Evolutionary conservation across 2,113 vertebrate genomes (phyloP), one percentile per base, ranked within the genome.

Genomic region (Chloebia gouldiae): DNA sequence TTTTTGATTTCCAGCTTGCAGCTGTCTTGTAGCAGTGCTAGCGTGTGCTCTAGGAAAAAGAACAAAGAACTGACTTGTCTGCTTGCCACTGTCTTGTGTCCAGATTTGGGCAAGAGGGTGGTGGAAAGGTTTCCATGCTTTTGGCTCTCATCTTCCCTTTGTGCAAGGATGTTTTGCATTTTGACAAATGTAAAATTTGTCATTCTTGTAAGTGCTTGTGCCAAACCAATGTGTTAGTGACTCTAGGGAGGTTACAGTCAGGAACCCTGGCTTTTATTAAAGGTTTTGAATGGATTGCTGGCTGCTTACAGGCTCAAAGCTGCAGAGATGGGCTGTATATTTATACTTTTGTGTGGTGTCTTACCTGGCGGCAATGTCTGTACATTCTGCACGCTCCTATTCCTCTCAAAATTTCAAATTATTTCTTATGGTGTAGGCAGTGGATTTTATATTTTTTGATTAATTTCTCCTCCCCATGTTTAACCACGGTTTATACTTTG

Each of bases 131-230:
- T 95, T 91, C 63, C 71, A 83, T 47, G 2, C 40, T 61, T 73
- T 77, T 81, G 86, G 64, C 63, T 90, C 40, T 83, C 1, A 2
- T 88, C 35, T 79, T 15, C n/a, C 15, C 79, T 79, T 86, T 91
- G 80, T 92, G 30, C 64, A 75, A 51, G 22, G 53, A 63, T 72
- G 66, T 13, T 35, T 66, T 28, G 79, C n/a, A 30, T 85, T 95
- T 79, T 28, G 64, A 12, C 64, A 40, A 40, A 40, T 92, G 35
- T 88, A 82, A 90, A 96, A 94, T 96, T 33, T 92, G 81, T 90
- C 83, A 68, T 27, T 30, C 28, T 69, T 75, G 8, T 70, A 75
- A 47, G 10, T 83, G 40, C 69, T 54, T 71, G 56, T 85, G 75
- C 81, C 28, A 93, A 72, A 25, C 33, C 3, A 7, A 51, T 59